Base-by-base conservation (phyloP, 2,888 invertebrate genomes). In the Netelia virgata region DNA sequence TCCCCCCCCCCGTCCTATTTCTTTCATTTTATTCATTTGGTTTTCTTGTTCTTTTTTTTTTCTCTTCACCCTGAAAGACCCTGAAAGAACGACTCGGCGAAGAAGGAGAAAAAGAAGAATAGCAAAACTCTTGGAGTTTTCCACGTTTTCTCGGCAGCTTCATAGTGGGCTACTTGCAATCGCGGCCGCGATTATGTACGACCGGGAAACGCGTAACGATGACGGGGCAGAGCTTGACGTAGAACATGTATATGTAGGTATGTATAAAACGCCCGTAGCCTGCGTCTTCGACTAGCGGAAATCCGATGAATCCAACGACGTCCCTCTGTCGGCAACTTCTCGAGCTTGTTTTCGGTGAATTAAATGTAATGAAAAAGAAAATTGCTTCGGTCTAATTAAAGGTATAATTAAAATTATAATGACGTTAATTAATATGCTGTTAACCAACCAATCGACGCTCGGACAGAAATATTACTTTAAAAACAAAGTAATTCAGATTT, bases 1-100 rank as follows among this genome's bases (percentile, higher is more conserved):
- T 16, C 64, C 43, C 50, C 64, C 43, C 50, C 66, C 64, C 50
- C 77, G 47, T 81, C 77, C 85, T 74, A 55, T 87, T 84, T 84
- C 82, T 87, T 85, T 86, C 76, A 81, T 86, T 85, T 83, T 81
- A 87, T 87, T 78, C 76, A 74, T 73, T 66, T 83, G 68, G 50
- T 18, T 50, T 20, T 73, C n/a, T 8, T n/a, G n/a, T n/a, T n/a
- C n/a, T n/a, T n/a, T n/a, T 10, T 55, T 23, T 14, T 64, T 63
- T 64, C 8, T 41, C 50, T 20, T 2, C 28, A 11, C n/a, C 77
- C 77, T 36, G 23, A 10, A 61, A 20, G 41, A 16, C 36, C n/a
- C n/a, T 41, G 18, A 20, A 64, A 41, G 64, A 36, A 36, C n/a
- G n/a, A n/a, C 36, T 41, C n/a, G 9, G 16, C 9, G 61, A 28